These are phyloP conservation scores for Heliconius melpomene DNA, from an alignment of 1,140 invertebrate species.

Conservation along the genomic window DNA sequence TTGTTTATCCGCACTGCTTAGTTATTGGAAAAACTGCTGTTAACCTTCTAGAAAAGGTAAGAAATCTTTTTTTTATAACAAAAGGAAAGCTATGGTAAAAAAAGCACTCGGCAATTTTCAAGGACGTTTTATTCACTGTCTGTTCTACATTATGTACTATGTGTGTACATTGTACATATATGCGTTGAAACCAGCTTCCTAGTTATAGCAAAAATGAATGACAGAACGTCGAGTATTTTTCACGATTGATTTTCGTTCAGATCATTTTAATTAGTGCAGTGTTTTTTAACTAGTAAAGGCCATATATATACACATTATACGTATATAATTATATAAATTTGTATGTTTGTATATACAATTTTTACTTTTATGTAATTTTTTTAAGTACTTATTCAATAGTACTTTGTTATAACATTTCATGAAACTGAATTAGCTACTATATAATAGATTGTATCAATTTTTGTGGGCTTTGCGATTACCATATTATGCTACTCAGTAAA, in stretches of 20 bases:
- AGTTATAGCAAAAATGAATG: background rate
- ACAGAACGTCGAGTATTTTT: background rate
- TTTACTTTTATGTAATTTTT: background rate
- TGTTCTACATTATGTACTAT: conserved; percentile 12
- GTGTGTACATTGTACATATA: conserved; percentile 24
- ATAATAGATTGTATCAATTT: background rate
- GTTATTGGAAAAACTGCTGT: background rate
- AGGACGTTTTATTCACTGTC: conserved; percentile 50
- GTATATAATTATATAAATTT: background rate
- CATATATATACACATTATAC: background rate
- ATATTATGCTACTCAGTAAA: background rate
- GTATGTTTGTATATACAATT: background rate
- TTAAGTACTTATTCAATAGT: no score
- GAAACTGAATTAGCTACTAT: background rate
- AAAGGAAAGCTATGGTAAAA: background rate
- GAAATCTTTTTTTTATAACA: background rate
- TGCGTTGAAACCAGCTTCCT: conserved; percentile 36
- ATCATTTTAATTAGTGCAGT: background rate
- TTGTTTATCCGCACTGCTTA: conserved; percentile 44
- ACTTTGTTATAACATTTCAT: background rate
- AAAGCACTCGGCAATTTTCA: conserved; percentile 31
- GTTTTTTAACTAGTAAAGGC: background rate
- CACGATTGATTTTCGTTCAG: background rate
- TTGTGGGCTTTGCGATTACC: background rate
- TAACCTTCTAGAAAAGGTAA: conserved; percentile 25